Conservation (phyloP, 2,113 vertebrate species). For the Taurulus bubalis region DNA sequence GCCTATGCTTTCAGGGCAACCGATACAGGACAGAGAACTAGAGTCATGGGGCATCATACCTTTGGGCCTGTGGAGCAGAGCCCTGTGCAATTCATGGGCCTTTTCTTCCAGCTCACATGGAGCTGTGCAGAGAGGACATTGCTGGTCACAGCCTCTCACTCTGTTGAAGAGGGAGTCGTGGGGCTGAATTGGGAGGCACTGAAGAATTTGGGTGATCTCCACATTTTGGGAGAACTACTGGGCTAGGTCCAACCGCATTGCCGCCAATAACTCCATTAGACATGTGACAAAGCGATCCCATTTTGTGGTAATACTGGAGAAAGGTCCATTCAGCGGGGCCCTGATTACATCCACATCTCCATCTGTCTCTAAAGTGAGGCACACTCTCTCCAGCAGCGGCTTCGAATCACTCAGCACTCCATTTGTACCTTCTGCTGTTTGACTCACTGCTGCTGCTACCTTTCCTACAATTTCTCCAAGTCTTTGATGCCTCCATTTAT, state of each 20-base stretch:
- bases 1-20: conserved; percentile 38
- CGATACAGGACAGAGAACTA: conserved; percentile 32
- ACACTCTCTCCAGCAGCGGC: conserved; percentile 69
- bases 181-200: conserved; percentile 65
- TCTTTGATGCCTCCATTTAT: conserved; percentile 64
- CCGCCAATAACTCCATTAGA: conserved; percentile 69
- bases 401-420: conserved; percentile 61
- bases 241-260: conserved; percentile 59
- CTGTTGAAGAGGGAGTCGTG: conserved; percentile 61
- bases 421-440: conserved; percentile 50
- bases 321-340: conserved; percentile 58
- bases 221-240: conserved; percentile 66
- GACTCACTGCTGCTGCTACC: conserved; percentile 60
- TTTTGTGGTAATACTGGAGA: conserved; percentile 74
- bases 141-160: conserved; percentile 79
- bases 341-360: conserved; percentile 58
- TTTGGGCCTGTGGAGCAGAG: conserved; percentile 75
- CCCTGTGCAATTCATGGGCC: conserved; percentile 71
- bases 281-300: conserved; percentile 71
- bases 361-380: conserved; percentile 61
- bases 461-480: conserved; percentile 77
- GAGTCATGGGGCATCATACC: conserved; percentile 55
- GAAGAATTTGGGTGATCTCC: conserved; percentile 52
- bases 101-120: conserved; percentile 74
- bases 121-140: conserved; percentile 80